These are phyloP conservation scores for Chauna torquata DNA, from an alignment of 2,113 vertebrate species.

Conservation along the genomic window DNA sequence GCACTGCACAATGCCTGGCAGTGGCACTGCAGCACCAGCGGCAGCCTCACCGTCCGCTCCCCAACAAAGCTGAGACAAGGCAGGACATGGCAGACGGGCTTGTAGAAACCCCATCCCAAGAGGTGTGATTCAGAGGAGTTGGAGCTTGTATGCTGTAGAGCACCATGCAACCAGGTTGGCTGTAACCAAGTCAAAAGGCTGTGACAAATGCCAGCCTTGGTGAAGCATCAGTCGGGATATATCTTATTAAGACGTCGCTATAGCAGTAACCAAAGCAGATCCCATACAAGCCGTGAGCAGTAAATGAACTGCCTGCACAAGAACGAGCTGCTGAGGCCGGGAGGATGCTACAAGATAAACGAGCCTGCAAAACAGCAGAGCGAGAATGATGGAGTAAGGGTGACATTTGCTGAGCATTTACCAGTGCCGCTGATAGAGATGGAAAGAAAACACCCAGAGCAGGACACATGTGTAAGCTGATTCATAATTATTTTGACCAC, in stretches of 20 bases:
- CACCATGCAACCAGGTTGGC: background rate
- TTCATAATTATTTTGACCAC: background rate
- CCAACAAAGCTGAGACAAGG: background rate
- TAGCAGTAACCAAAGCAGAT: background rate
- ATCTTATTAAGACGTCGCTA: fast-evolving
- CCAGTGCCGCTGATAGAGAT: background rate
- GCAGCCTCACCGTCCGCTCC: no score
- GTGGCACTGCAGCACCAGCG: background rate
- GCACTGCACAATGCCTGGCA: background rate
- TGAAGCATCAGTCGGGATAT: background rate
- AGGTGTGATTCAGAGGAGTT: background rate
- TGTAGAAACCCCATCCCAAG: background rate
- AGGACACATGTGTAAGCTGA: fast-evolving
- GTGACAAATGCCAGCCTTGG: background rate
- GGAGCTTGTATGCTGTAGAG: background rate
- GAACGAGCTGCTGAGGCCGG: fast-evolving
- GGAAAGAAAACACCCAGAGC: background rate
- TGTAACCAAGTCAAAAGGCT: background rate
- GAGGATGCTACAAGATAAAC: background rate
- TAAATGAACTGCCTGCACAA: background rate
- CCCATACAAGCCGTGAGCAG: background rate
- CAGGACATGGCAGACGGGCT: fast-evolving
- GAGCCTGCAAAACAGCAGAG: background rate
- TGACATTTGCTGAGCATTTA: background rate
- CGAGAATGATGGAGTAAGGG: background rate